Percentiles rank a stretch among this genome's conserved stretches.
Evolutionary conservation across 2,797 vertebrate species (phyloP).

Genomic region (Scyliorhinus canicula): DNA sequence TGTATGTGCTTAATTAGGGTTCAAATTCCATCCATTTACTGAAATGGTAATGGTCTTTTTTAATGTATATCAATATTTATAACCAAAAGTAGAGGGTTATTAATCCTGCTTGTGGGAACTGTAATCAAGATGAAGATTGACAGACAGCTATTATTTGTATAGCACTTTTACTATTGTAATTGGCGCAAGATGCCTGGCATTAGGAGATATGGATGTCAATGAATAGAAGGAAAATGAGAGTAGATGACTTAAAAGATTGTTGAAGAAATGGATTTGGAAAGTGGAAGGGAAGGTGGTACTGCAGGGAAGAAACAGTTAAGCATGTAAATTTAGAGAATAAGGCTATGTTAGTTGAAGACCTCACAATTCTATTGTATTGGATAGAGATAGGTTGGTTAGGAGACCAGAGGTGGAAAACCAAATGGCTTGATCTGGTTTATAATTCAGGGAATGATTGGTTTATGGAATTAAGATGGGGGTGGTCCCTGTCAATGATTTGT

Average conservation of each 20-base stretch:
- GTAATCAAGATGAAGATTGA: background rate
- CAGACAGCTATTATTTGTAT: background rate
- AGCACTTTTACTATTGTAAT: background rate
- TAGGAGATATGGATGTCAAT: background rate
- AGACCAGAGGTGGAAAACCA: background rate
- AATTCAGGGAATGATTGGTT: too few species aligned
- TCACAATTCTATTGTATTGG: too few species aligned
- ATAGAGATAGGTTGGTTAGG: background rate
- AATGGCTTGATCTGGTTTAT: background rate
- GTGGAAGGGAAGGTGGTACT: background rate
- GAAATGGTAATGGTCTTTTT: too few species aligned
- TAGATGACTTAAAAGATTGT: background rate
- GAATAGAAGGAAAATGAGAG: background rate
- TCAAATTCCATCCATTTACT: background rate
- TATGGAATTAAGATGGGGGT: too few species aligned
- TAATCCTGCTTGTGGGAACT: background rate
- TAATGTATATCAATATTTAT: too few species aligned
- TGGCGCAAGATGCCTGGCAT: background rate
- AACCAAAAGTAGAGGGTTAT: too few species aligned
- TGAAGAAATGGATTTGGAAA: background rate
- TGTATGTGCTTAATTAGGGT: background rate
- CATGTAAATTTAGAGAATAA: too few species aligned
- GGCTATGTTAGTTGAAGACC: too few species aligned
- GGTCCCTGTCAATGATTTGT: too few species aligned
- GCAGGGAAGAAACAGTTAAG: background rate